Conservation (phyloP, 1,140 invertebrate genomes). For the Monomorium pharaonis region DNA sequence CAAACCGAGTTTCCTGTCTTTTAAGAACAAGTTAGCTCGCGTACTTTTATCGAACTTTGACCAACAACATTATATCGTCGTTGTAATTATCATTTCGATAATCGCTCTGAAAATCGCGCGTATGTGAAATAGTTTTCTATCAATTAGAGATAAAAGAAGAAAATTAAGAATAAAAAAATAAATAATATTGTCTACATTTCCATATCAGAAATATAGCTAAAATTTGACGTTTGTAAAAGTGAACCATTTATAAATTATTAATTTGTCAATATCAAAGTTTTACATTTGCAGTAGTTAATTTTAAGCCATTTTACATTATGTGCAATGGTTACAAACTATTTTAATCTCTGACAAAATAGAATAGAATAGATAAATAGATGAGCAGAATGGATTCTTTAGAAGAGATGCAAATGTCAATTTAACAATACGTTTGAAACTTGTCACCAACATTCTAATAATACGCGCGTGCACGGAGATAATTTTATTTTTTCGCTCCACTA, state of each 20-base stretch:
- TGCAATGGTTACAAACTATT: neutral
- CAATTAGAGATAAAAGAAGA: neutral
- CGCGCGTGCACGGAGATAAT: neutral
- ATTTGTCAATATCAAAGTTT: neutral
- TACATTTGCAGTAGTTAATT: neutral
- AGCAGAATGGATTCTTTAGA: neutral
- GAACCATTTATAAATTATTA: no score
- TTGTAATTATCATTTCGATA: conserved; percentile 16
- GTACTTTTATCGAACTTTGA: conserved; percentile 59
- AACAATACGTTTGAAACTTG: neutral
- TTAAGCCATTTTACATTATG: neutral
- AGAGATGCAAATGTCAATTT: neutral
- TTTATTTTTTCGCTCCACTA: neutral
- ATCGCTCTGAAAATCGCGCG: neutral
- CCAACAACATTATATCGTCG: neutral
- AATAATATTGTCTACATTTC: neutral
- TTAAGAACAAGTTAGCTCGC: conserved; percentile 45
- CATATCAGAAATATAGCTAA: neutral
- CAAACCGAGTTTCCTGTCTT: conserved; percentile 38
- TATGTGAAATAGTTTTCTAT: neutral
- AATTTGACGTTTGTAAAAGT: no score
- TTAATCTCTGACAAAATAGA: neutral
- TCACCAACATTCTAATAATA: neutral
- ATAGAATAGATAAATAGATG: neutral
- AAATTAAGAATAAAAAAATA: neutral